Conservation (phyloP, 2,113 vertebrate species). For the Aix galericulata region DNA sequence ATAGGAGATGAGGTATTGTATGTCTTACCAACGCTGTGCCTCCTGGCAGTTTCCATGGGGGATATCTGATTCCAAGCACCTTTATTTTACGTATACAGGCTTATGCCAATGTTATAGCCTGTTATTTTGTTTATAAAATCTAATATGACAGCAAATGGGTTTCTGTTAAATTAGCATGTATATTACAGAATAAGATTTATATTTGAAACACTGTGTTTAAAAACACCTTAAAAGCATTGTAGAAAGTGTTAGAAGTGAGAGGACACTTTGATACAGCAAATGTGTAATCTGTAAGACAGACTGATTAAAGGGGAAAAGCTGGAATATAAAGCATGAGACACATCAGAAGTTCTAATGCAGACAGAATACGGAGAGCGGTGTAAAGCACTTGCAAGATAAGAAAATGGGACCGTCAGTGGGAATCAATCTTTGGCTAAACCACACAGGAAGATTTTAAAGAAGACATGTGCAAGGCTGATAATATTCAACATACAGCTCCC, state of each 20-base stretch:
- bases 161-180: neutral
- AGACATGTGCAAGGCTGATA: neutral
- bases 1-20: neutral
- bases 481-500: neutral
- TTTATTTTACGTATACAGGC: neutral
- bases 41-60: neutral
- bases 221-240: neutral
- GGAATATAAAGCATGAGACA: neutral
- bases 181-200: neutral
- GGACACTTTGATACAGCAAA: neutral
- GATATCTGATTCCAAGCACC: constrained; percentile 11
- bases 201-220: neutral
- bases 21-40: neutral
- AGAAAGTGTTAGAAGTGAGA: neutral
- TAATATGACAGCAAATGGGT: neutral
- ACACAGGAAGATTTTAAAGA: neutral
- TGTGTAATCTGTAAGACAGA: neutral
- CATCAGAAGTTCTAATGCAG: neutral
- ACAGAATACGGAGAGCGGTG: neutral
- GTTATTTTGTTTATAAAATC: neutral
- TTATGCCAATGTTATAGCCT: neutral
- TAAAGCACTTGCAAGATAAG: neutral
- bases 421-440: neutral
- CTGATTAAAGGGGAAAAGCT: neutral
- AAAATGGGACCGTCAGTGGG: neutral